phyloP scores from a whole-genome alignment of 2,113 vertebrate species.

The Ictalurus punctatus region DNA sequence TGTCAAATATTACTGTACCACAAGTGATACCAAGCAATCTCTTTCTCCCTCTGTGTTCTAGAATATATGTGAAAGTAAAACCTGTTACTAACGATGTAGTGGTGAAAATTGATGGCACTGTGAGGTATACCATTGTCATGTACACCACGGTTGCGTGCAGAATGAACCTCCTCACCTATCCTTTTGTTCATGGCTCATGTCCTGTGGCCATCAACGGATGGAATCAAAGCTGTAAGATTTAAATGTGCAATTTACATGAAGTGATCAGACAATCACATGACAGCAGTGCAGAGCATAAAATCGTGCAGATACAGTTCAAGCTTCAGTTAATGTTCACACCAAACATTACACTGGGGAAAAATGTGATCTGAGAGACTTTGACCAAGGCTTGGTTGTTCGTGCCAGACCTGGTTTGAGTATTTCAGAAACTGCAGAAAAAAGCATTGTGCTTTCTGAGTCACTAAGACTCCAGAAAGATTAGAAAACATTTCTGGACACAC shows the following conservation, averaged over 20 bases:
- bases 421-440: no score
- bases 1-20: neutral
- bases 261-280: neutral
- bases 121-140: conserved; percentile 57
- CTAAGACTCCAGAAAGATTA: no score
- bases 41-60: conserved; percentile 39
- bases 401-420: no score
- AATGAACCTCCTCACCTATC: conserved; percentile 73
- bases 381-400: no score
- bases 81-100: conserved; percentile 60
- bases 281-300: neutral
- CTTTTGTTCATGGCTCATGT: conserved; percentile 65
- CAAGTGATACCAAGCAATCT: neutral
- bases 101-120: conserved; percentile 59
- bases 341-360: no score
- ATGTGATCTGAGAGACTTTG: no score
- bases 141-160: conserved; percentile 64
- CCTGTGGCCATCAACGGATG: conserved; percentile 67
- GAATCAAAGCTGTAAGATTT: conserved; percentile 27
- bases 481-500: no score
- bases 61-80: conserved; percentile 49
- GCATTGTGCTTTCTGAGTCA: neutral
- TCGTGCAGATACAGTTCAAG: neutral
- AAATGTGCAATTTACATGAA: neutral
- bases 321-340: neutral